Evolutionary conservation across 1,140 invertebrate species (phyloP), one percentile per base, ranked within the genome.

Genomic region (Eupeodes corollae): DNA sequence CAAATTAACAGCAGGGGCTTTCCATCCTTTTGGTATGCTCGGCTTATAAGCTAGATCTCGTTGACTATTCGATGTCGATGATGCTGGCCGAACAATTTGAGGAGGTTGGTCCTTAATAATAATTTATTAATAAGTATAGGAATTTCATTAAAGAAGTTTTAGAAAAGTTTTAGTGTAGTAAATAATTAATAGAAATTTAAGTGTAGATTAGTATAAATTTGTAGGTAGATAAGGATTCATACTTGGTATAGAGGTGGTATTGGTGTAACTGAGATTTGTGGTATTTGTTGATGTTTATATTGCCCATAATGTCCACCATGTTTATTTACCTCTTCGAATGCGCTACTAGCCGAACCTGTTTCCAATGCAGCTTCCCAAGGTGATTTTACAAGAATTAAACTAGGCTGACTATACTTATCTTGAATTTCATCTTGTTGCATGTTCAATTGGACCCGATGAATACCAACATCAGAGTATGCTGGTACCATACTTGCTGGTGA

Each of bases 351-450:
- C 9, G 75, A 78, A 12, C 83, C 83, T 14, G 80, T 79, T 62
- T 82, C 75, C 26, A 84, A 62, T 8, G 83, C 82, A 3, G 82
- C 83, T 53, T 85, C 79, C 83, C 83, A 86, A 0, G 83, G 83
- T 0, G 79, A 79, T 64, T 82, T 77, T 0, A 83, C 60, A 13
- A 83, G 58, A 50, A 79, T 77, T 5, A 83, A 49, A 38, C 75
- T 71, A 3, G 77, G 74, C n/a, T n/a, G n/a, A n/a, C n/a, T n/a
- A n/a, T n/a, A n/a, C n/a, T n/a, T n/a, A n/a, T n/a, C n/a, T n/a
- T n/a, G n/a, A n/a, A n/a, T n/a, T 44, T 67, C 57, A 42, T 63
- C 59, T 32, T 68, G 61, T 11, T 61, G 38, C 42, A n/a, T n/a
- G n/a, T n/a, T n/a, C n/a, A n/a, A n/a, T n/a, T 63, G 61, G n/a